Base-by-base conservation (phyloP, 2,888 invertebrate species). In the Watsonalla cultraria region DNA sequence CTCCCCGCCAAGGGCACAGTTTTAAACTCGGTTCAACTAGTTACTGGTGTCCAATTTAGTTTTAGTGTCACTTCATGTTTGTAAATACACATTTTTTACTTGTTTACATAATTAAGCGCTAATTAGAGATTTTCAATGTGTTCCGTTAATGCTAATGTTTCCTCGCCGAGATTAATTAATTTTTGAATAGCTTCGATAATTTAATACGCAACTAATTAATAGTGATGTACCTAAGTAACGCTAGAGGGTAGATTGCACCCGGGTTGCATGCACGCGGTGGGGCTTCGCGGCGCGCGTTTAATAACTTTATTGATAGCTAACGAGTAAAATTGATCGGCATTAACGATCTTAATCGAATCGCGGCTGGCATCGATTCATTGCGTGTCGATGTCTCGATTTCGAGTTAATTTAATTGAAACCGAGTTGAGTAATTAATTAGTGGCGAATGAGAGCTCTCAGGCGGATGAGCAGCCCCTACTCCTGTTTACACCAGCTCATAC, bases 351-450 rank as follows among this genome's bases (percentile, higher is more conserved):
- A 87, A 90, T 84, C 80, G 85, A 84, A 81, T 88, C 81, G 86
- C 74, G 80, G 82, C 74, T 76, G 78, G 77, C 79, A 79, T 85
- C 84, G 81, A 82, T 81, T 83, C 81, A 82, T 84, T 80, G 84
- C 82, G 82, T 84, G 86, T 82, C 84, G 87, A 86, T 84, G 83
- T 79, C 80, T 82, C 82, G 81, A 80, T 83, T 83, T 77, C 79
- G 80, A 86, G 84, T 84, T 87, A 87, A 90, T 87, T 88, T 86
- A 86, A 90, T 90, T 89, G 86, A 89, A 85, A 86, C 82, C 78
- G 84, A 89, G 86, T 88, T 81, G 80, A 80, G 85, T 89, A 90
- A 90, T 90, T 90, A 90, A 90, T 90, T 90, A 89, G 86, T 82
- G 84, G 84, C 78, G 82, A 87, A 86, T 80, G 83, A 82, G 82